These are phyloP conservation scores for Pelobates fuscus DNA, from an alignment of 2,113 vertebrate species.

Conservation along the genomic window DNA sequence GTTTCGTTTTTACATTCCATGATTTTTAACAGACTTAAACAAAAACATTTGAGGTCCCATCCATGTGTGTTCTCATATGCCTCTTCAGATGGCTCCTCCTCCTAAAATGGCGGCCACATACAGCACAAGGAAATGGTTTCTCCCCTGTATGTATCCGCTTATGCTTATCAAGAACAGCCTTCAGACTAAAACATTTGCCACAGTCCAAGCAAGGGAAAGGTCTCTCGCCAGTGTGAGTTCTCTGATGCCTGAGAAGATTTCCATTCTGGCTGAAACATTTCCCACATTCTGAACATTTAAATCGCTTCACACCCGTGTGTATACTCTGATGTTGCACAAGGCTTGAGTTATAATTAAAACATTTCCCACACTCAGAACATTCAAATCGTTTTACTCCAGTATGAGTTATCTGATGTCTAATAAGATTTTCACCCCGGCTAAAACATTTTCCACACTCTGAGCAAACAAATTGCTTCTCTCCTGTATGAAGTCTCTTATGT, in stretches of 20 bases:
- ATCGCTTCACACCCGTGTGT: constrained; percentile 61
- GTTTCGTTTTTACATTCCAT: too few species aligned
- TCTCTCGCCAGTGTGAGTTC: constrained; percentile 58
- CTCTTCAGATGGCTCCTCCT: too few species aligned
- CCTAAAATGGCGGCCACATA: too few species aligned
- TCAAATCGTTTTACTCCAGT: constrained; percentile 58
- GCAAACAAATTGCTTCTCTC: constrained; percentile 58
- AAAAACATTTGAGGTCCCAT: too few species aligned
- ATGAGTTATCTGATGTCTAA: constrained; percentile 60
- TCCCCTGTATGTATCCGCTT: constrained; percentile 58
- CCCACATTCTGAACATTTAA: constrained; percentile 54
- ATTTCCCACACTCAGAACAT: constrained; percentile 60
- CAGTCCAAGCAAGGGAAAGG: constrained; percentile 58
- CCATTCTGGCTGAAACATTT: constrained; percentile 61
- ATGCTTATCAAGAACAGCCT: constrained; percentile 59
- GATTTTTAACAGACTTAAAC: too few species aligned
- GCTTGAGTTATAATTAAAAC: constrained; percentile 58
- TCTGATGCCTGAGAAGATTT: constrained; percentile 58
- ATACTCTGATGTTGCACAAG: constrained; percentile 60
- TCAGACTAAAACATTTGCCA: constrained; percentile 57
- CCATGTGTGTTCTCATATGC: too few species aligned
- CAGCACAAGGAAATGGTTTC: constrained; percentile 53
- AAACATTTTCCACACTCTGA: constrained; percentile 61
- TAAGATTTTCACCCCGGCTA: constrained; percentile 54
- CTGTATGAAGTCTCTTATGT: constrained; percentile 39